Evolutionary conservation across 2,113 vertebrate genomes (phyloP).

Genomic region (Sapajus apella): DNA sequence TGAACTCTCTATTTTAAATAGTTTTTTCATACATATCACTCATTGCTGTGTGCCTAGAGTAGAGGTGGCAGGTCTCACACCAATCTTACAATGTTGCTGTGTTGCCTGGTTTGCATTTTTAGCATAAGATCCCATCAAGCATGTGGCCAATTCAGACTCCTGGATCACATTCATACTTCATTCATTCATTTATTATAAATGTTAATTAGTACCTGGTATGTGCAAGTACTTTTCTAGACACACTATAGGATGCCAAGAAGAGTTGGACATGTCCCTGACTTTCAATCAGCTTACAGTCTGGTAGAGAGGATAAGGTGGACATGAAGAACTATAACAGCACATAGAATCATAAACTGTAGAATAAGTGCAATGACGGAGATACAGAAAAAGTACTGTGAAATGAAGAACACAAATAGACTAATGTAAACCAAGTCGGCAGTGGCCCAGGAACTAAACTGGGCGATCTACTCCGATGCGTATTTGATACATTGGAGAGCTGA

Average conservation of each 20-base stretch:
- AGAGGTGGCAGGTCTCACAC: not conserved
- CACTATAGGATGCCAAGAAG: not conserved
- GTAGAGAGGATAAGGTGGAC: not conserved
- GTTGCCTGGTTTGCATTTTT: not conserved
- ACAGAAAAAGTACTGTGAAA: not conserved
- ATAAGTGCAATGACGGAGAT: not conserved
- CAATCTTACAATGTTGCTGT: not conserved
- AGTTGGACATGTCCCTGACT: not conserved
- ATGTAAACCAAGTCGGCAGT: not conserved
- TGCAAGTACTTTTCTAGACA: not conserved
- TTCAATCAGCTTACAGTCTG: not conserved
- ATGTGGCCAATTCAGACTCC: not conserved
- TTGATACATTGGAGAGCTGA: no score
- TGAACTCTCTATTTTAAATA: not conserved
- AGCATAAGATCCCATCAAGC: not conserved
- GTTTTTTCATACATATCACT: not conserved
- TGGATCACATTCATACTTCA: not conserved
- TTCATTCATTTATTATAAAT: not conserved
- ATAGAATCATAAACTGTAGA: not conserved
- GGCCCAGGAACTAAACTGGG: not conserved
- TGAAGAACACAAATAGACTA: not conserved
- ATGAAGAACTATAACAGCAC: not conserved
- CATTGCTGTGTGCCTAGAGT: not conserved
- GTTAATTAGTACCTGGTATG: not conserved
- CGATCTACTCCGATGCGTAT: fast-evolving